A percentile compares a stretch with the other conserved stretches of the same genome.
phyloP scores from a whole-genome alignment of 2,113 vertebrate species.

The Gallinago paraguaiae region DNA sequence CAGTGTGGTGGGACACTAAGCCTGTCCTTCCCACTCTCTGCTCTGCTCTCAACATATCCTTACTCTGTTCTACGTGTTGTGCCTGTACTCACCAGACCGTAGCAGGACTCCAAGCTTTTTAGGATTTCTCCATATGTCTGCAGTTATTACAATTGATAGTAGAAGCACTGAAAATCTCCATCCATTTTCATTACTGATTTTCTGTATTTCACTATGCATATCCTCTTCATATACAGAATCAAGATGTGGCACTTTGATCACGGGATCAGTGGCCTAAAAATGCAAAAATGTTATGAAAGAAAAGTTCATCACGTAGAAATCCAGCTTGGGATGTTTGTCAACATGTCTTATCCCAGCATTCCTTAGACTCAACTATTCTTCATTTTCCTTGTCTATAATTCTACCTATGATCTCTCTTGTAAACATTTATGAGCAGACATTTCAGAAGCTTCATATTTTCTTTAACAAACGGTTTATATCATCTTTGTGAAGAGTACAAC shows the following conservation, averaged over 20 bases:
- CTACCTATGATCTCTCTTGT: conserved; percentile 58
- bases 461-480: conserved; percentile 57
- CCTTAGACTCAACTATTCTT: conserved; percentile 18
- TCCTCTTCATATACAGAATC: not conserved
- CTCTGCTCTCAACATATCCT: not conserved
- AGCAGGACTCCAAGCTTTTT: not conserved
- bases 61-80: not conserved
- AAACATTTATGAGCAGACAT: conserved; percentile 63
- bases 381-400: conserved; percentile 43
- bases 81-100: not conserved
- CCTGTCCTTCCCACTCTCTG: not conserved
- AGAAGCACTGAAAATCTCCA: not conserved
- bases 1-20: not conserved
- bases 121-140: not conserved
- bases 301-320: not conserved
- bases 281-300: not conserved
- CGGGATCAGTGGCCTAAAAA: not conserved
- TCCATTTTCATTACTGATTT: not conserved
- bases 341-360: not conserved
- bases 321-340: not conserved
- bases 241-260: not conserved
- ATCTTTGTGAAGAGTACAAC: conserved; percentile 60
- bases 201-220: not conserved
- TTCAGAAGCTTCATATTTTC: conserved; percentile 63
- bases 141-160: not conserved